A percentile compares a stretch with the other conserved stretches of the same genome.
Evolutionary conservation across 1,140 invertebrate genomes (phyloP).

Genomic region (Leucophenga varia): DNA sequence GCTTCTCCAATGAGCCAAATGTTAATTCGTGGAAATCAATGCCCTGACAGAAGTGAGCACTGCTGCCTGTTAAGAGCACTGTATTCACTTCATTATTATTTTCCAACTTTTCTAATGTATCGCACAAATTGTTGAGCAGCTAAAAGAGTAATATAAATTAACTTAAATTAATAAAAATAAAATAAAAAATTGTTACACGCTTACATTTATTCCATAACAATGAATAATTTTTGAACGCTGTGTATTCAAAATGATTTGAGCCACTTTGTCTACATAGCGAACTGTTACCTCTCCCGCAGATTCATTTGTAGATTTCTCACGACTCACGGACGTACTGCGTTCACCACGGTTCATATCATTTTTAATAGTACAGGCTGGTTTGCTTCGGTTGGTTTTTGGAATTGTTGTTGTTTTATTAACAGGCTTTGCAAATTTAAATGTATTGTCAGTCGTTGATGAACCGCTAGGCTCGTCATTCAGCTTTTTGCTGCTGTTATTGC

Average conservation of each 20-base stretch:
- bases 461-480: no score
- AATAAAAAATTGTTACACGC: no score
- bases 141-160: conserved; percentile 42
- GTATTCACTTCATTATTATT: conserved; percentile 65
- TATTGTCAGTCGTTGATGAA: conserved; percentile 13
- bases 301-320: no score
- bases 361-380: conserved; percentile 27
- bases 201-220: conserved; percentile 63
- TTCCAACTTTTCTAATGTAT: conserved; percentile 61
- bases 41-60: conserved; percentile 70
- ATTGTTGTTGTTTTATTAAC: conserved; percentile 33
- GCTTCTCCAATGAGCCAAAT: conserved; percentile 61
- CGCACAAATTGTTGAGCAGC: conserved; percentile 67
- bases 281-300: no score
- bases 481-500: no score
- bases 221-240: conserved; percentile 62
- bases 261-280: conserved; percentile 64
- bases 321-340: no score
- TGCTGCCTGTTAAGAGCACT: conserved; percentile 66
- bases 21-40: conserved; percentile 68
- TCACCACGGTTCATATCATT: conserved; percentile 29
- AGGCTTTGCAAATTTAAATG: conserved; percentile 40
- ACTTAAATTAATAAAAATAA: neutral
- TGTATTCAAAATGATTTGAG: conserved; percentile 66
- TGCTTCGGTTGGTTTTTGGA: conserved; percentile 5